Evolutionary conservation across 2,797 vertebrate genomes (phyloP), one percentile per base, ranked within the genome.

Genomic region (Lindbergichthys nudifrons): DNA sequence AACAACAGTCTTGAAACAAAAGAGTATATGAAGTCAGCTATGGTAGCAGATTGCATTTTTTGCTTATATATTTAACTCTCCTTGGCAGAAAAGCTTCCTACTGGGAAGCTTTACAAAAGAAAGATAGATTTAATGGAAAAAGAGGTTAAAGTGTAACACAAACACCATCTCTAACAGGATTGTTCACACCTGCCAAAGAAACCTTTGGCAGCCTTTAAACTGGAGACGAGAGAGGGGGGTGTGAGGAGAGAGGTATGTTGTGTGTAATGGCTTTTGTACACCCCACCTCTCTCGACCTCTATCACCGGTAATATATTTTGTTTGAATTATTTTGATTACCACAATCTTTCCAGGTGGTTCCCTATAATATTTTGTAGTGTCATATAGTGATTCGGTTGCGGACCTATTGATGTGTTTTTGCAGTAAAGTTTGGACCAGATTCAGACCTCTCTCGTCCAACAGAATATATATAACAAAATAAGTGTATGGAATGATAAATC

Each of bases 171-270:
- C 73, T 92, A 94, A 94, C 88, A 86, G 86, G 88, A 94, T 94
- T 94, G 74, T 87, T 76, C 87, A 89, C 90, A 93, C 88, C 88
- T 93, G 87, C 87, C 86, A 89, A 73, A 82, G 70, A 81, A 91
- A 82, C 73, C 64, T 79, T 84, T 79, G 80, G 75, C 84, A 88
- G 89, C 83, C 85, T 85, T 93, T 80, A 92, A 61, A 88, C 77
- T 72, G 81, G 61, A 83, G 64, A 36, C 6, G 32, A 36, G 32
- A 36, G 8, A 36, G 32, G 8, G 32, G 32, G 32, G 8, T 7
- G 32, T 6, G 32, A 9, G 32, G 32, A 26, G 26, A 26, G 23
- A 26, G 32, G 6, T 36, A 9, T 6, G 8, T 36, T 36, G 2
- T 36, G 32, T 32, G 32, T 36, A 36, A 1, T 36, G 7, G 32